A percentile compares a stretch with the other conserved stretches of the same genome.
Evolutionary conservation across 92 coral and sea anemone genomes (phyloP).

Genomic region (Paramuricea clavata): DNA sequence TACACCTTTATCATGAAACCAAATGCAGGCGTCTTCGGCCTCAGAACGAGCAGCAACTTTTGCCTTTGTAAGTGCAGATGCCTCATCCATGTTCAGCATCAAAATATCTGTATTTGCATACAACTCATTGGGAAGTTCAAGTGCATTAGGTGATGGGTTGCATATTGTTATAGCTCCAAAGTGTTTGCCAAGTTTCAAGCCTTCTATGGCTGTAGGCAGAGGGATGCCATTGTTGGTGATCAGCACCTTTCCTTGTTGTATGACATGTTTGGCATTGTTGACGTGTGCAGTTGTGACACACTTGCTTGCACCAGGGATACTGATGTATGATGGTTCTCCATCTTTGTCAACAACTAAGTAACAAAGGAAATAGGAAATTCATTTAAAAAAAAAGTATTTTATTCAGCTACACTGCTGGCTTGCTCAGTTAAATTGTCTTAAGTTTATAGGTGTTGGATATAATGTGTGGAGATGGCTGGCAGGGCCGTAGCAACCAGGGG

Average conservation of each 20-base stretch:
- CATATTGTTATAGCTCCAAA: conserved; percentile 77
- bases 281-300: conserved; percentile 69
- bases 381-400: background rate
- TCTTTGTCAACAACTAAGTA: conserved; percentile 72
- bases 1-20: conserved; percentile 78
- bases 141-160: conserved; percentile 87
- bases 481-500: too few relatives aligned
- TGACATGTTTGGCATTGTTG: conserved; percentile 55
- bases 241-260: conserved; percentile 74
- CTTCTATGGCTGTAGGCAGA: conserved; percentile 66
- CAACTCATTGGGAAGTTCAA: conserved; percentile 60
- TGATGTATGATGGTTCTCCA: conserved; percentile 87
- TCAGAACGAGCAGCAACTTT: conserved; percentile 63
- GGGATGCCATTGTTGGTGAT: conserved; percentile 90
- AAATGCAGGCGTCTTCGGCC: conserved; percentile 67
- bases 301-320: conserved; percentile 86
- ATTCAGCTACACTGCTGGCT: too few relatives aligned
- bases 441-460: too few relatives aligned
- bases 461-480: too few relatives aligned
- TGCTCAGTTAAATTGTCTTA: too few relatives aligned
- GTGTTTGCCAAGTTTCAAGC: conserved; percentile 75
- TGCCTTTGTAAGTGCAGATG: conserved; percentile 76
- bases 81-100: conserved; percentile 84
- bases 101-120: conserved; percentile 70
- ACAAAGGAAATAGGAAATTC: background rate